These are phyloP conservation scores for Callitettix versicolor DNA, from an alignment of 1,140 invertebrate genomes.

Conservation along the genomic window DNA sequence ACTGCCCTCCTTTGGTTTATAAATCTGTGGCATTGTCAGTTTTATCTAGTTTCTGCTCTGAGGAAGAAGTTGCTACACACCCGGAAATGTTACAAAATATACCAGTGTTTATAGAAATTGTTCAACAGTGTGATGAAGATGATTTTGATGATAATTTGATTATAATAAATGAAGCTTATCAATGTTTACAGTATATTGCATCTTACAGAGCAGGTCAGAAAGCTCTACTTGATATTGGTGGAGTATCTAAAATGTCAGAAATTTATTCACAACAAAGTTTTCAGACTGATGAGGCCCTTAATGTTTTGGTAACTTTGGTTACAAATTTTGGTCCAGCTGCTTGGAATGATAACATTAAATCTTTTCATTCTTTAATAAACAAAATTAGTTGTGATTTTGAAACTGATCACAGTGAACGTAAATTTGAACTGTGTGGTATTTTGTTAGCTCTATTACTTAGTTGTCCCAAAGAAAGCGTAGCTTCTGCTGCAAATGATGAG, in stretches of 20 bases:
- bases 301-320: constrained; percentile 61
- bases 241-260: constrained; percentile 68
- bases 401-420: constrained; percentile 72
- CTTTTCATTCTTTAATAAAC: constrained; percentile 71
- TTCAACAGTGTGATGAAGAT: constrained; percentile 59
- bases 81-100: constrained; percentile 70
- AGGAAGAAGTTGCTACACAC: constrained; percentile 64
- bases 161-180: constrained; percentile 78
- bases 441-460: constrained; percentile 62
- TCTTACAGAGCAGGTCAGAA: constrained; percentile 59
- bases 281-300: constrained; percentile 73
- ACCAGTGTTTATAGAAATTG: constrained; percentile 69
- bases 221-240: constrained; percentile 60
- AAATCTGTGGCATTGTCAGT: constrained; percentile 81
- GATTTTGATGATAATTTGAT: constrained; percentile 70
- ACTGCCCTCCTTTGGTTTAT: constrained; percentile 75
- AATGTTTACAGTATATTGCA: constrained; percentile 68
- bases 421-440: constrained; percentile 73
- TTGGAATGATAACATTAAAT: constrained; percentile 61
- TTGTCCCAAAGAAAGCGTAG: constrained; percentile 50
- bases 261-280: constrained; percentile 77
- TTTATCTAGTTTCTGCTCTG: constrained; percentile 68
- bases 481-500: constrained; percentile 49
- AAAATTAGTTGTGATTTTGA: constrained; percentile 78
- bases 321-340: constrained; percentile 52